Conservation (phyloP, 1,140 invertebrate genomes). For the Andrena cerasifolii region DNA sequence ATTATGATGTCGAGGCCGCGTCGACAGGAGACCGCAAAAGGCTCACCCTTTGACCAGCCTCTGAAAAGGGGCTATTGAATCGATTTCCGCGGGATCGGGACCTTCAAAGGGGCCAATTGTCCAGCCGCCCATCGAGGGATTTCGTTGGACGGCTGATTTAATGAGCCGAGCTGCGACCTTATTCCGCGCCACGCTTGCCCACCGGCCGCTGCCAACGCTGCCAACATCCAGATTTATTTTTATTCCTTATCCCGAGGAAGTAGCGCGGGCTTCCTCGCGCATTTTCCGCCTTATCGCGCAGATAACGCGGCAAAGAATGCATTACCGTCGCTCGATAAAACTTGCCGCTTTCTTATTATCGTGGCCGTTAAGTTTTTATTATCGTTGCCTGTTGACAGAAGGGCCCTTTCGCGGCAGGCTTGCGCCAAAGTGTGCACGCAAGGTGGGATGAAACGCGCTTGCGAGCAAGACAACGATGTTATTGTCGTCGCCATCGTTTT, state of each 20-base stretch:
- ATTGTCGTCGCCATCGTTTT: too few species aligned
- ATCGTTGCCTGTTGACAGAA: neutral
- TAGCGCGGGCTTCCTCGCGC: neutral
- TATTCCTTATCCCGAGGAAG: neutral
- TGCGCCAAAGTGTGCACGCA: too few species aligned
- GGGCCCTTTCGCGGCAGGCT: too few species aligned
- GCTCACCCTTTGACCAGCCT: constrained; percentile 40
- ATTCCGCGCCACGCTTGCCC: constrained; percentile 9
- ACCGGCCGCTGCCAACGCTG: neutral
- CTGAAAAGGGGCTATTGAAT: constrained; percentile 42
- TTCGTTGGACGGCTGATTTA: constrained; percentile 26
- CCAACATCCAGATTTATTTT: neutral
- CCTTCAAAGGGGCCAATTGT: constrained; percentile 45
- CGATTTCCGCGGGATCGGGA: constrained; percentile 34
- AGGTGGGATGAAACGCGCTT: too few species aligned
- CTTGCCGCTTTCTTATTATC: neutral
- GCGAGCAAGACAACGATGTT: too few species aligned
- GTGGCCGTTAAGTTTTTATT: neutral
- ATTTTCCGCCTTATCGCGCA: constrained; percentile 14
- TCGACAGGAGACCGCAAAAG: constrained; percentile 36
- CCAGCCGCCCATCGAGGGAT: constrained; percentile 10
- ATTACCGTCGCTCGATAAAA: neutral
- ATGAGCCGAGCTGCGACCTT: constrained; percentile 32
- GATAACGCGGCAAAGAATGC: constrained; percentile 5
- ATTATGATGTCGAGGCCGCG: constrained; percentile 39